Base-by-base conservation (phyloP, 2,888 invertebrate genomes). In the Anagyrus pseudococci region DNA sequence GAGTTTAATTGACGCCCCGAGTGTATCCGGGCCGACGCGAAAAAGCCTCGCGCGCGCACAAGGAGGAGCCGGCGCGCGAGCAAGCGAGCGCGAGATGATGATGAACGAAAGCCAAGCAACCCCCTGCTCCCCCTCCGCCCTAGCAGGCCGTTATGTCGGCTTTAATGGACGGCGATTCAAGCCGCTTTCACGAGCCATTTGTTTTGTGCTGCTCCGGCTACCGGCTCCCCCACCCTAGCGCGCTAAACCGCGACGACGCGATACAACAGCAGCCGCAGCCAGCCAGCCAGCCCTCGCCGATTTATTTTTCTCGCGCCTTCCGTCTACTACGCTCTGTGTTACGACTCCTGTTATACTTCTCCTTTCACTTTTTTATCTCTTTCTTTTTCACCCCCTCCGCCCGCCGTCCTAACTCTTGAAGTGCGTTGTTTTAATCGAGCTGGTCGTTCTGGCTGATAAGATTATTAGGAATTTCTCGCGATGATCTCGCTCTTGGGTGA, bases 1-100 rank as follows among this genome's bases (percentile, higher is more conserved):
- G 29, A 10, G 56, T 25, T 55, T 62, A 63, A 63, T 66, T 63
- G 54, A 57, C 60, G 63, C 57, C n/a, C n/a, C n/a, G n/a, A n/a
- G n/a, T 19, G 54, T 58, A 55, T 52, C 29, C 56, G 56, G n/a
- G 52, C 58, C 66, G 55, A 55, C 19, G 66, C n/a, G 58, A 57
- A 54, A 58, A n/a, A n/a, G n/a, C n/a, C n/a, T n/a, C n/a, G n/a
- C n/a, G n/a, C 40, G 49, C 41, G 29, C 15, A 23, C 15, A 10
- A n/a, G 55, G 43, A 43, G 15, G 43, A 25, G 37, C 43, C 46
- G 25, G 29, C 43, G 46, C 23, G 41, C 26, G 26, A 29, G 40
- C 44, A 26, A 6, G 44, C 20, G 29, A 4, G 4, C 29, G 29
- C 44, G 22, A 4, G 47, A 58, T 25, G 23, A 61, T 58, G 62